These are phyloP conservation scores for Cololabis saira DNA, from an alignment of 2,113 vertebrate genomes.

Conservation along the genomic window DNA sequence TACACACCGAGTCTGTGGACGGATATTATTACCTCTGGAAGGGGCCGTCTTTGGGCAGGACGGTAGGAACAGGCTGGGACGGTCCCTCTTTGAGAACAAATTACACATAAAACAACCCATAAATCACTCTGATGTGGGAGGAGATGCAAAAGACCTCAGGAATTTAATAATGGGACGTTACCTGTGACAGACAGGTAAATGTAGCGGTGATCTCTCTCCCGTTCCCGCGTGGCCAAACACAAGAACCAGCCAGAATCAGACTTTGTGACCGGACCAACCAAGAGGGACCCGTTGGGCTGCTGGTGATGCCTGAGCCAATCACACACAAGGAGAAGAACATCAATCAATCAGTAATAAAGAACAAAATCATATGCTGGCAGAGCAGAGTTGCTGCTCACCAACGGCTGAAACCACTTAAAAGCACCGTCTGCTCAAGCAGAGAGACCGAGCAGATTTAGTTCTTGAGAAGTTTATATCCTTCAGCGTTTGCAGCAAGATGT, in stretches of 20 bases:
- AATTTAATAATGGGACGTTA: constrained; percentile 42
- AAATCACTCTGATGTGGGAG: no score
- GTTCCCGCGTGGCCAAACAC: constrained; percentile 81
- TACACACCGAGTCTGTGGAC: background rate
- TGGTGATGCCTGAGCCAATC: constrained; percentile 81
- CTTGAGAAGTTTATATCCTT: no score
- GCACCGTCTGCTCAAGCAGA: no score
- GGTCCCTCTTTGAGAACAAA: constrained; percentile 43
- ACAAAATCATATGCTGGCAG: no score
- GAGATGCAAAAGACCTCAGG: no score
- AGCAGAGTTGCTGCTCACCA: no score
- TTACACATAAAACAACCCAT: background rate
- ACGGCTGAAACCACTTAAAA: no score
- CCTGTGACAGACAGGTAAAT: constrained; percentile 88
- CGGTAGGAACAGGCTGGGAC: constrained; percentile 29
- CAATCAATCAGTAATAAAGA: background rate
- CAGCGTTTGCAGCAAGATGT: no score
- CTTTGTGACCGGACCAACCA: constrained; percentile 80
- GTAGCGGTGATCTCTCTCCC: constrained; percentile 78
- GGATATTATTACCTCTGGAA: constrained; percentile 42
- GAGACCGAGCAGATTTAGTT: no score
- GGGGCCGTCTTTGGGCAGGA: constrained; percentile 42
- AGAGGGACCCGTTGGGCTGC: constrained; percentile 87
- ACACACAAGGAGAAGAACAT: background rate
- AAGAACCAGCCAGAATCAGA: constrained; percentile 87